These are phyloP conservation scores for Lagria hirta DNA, from an alignment of 2,888 invertebrate genomes.

Conservation along the genomic window DNA sequence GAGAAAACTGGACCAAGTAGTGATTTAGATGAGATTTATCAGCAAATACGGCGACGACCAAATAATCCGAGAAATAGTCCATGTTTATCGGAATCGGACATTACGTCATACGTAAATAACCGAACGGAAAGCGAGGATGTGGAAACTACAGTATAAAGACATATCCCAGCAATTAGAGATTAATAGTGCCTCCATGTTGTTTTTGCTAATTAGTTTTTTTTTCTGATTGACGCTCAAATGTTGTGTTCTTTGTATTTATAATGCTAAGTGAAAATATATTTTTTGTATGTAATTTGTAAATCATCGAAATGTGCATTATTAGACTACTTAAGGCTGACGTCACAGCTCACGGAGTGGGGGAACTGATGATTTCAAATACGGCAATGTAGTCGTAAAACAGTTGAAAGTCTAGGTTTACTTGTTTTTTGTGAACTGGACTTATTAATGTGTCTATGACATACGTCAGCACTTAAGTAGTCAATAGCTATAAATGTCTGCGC, in stretches of 20 bases:
- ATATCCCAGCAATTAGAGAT: slow-evolving; percentile 1
- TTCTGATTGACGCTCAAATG: slow-evolving; percentile 1
- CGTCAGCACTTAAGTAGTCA: too few species aligned
- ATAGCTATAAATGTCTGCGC: slow-evolving; percentile 3
- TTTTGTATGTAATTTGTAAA: slow-evolving; percentile 30
- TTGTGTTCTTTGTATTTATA: slow-evolving; percentile 3
- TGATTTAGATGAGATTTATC: slow-evolving; percentile 70
- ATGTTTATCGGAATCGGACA: slow-evolving; percentile 49
- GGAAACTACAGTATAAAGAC: slow-evolving; percentile 20
- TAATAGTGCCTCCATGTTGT: slow-evolving; percentile 2
- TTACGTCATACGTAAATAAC: slow-evolving; percentile 40
- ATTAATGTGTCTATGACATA: slow-evolving; percentile 4
- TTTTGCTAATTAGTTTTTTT: background rate
- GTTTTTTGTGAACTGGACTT: slow-evolving; percentile 11
- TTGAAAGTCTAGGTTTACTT: too few species aligned
- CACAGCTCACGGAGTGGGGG: too few species aligned
- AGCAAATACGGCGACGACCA: slow-evolving; percentile 62
- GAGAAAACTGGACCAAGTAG: slow-evolving; percentile 55
- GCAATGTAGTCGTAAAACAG: too few species aligned
- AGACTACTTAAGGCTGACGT: slow-evolving; percentile 18
- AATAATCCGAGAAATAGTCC: slow-evolving; percentile 38
- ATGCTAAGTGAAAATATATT: slow-evolving; percentile 25
- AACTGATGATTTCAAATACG: too few species aligned
- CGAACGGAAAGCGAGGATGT: slow-evolving; percentile 21
- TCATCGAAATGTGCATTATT: slow-evolving; percentile 36